Evolutionary conservation across 2,797 vertebrate species (phyloP).

Genomic region (Coracias cyanogaster): DNA sequence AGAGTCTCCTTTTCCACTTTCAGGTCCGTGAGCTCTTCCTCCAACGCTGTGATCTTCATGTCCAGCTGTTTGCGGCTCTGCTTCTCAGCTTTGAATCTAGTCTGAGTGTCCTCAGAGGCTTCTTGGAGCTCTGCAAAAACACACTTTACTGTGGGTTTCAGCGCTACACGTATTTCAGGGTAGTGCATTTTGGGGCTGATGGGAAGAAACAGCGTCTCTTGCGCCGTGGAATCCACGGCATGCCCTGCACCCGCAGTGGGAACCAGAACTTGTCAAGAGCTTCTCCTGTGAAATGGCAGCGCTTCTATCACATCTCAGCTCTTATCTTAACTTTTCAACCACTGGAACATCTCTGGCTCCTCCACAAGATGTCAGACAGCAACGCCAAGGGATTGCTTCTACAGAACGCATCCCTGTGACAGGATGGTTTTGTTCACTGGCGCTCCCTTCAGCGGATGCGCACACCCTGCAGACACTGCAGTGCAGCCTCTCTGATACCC

Average conservation of each 20-base stretch:
- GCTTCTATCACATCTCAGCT: background rate
- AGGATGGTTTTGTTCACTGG: background rate
- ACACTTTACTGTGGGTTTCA: background rate
- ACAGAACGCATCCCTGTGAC: background rate
- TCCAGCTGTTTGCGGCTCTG: conserved; percentile 89
- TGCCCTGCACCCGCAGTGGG: background rate
- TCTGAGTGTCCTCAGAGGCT: conserved; percentile 79
- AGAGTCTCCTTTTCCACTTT: conserved; percentile 87
- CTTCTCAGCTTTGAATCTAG: conserved; percentile 87
- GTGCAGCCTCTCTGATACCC: background rate
- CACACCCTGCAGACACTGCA: background rate
- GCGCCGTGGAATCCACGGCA: background rate
- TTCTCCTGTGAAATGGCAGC: background rate
- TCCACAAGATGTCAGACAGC: background rate
- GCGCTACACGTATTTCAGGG: background rate
- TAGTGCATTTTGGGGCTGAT: background rate
- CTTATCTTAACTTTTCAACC: background rate
- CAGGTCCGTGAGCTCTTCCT: conserved; percentile 90
- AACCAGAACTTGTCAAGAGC: background rate
- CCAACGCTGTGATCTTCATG: conserved; percentile 81
- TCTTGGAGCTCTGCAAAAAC: conserved; percentile 86
- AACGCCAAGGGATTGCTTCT: background rate
- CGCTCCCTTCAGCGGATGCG: background rate
- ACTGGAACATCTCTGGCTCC: background rate
- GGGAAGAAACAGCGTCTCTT: background rate